These are phyloP conservation scores for Dendrocincla tyrannina DNA, from an alignment of 2,797 vertebrate species.

Conservation along the genomic window DNA sequence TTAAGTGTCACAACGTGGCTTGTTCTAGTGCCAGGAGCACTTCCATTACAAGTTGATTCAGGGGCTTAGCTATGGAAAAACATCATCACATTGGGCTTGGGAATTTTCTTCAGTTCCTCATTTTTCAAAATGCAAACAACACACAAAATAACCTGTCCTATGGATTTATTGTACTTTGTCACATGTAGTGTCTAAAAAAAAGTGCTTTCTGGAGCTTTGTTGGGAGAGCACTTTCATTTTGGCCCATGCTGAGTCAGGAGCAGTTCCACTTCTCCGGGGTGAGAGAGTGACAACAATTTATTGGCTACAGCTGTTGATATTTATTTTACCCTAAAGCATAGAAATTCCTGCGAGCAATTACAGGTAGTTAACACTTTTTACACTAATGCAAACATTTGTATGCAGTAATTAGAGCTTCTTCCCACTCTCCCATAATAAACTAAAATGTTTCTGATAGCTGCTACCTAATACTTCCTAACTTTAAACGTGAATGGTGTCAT, in stretches of 20 bases:
- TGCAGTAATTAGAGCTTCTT: slow-evolving; percentile 28
- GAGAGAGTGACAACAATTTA: background rate
- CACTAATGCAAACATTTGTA: slow-evolving; percentile 16
- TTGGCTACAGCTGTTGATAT: slow-evolving; percentile 40
- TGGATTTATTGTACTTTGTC: background rate
- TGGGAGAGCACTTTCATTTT: background rate
- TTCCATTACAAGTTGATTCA: background rate
- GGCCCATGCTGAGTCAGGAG: slow-evolving; percentile 29
- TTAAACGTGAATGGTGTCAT: background rate
- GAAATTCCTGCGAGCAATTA: background rate
- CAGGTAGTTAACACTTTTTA: background rate
- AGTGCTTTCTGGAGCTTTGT: background rate
- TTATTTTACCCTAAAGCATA: slow-evolving; percentile 19
- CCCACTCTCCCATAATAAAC: background rate
- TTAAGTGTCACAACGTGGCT: background rate
- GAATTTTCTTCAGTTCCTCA: background rate
- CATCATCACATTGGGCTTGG: background rate
- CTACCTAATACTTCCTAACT: background rate
- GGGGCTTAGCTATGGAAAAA: background rate
- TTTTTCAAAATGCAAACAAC: background rate
- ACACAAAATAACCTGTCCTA: fast-evolving
- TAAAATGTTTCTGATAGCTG: background rate
- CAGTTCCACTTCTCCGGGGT: background rate
- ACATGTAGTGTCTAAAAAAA: background rate
- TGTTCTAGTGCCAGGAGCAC: background rate